Base-by-base conservation (phyloP, 2,797 vertebrate species). In the Propithecus perrieri region DNA sequence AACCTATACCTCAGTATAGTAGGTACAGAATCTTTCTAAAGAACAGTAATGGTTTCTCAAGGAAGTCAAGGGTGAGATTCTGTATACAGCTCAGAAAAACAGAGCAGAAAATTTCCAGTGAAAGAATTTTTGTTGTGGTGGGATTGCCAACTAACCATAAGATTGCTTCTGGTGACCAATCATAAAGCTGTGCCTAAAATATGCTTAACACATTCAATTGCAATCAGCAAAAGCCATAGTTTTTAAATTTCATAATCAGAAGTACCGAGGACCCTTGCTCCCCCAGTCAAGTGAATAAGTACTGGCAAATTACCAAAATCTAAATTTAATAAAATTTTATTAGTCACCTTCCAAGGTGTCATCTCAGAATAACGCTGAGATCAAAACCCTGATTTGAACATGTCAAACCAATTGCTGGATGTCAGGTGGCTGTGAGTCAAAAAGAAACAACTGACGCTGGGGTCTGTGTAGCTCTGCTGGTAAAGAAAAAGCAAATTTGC, bases 241-340 rank as follows among this genome's bases (percentile, higher is more conserved):
- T 94, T 80, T 97, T 97, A 72, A 81, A 80, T 76, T 79, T 94
- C 22, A 69, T 65, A 53, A 97, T 35, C 76, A 93, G 33, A 71
- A 87, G 65, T 80, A 74, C 41, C 59, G 91, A 96, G 28, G 65
- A 85, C 94, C 80, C 72, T 96, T 96, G 74, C 15, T 95, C 79
- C 69, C 55, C n/a, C 57, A 67, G 74, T 95, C 94, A 98, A 97
- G 46, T 86, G 74, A 93, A 3, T 97, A 89, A 96, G 93, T 78
- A 1, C 72, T 97, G 72, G 89, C 18, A 97, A 89, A 97, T 98
- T 94, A 97, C 57, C 93, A 96, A 97, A 97, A 96, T 97, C 87
- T 95, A 97, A 96, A 93, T 76, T 96, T 79, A 94, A 97, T 85
- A 89, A 79, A 95, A 95, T 46, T 35, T 67, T 96, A 94, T 95